Percentiles rank a stretch among this genome's conserved stretches.
Evolutionary conservation across 2,888 invertebrate species (phyloP).

Genomic region (Cataglyphis cursor): DNA sequence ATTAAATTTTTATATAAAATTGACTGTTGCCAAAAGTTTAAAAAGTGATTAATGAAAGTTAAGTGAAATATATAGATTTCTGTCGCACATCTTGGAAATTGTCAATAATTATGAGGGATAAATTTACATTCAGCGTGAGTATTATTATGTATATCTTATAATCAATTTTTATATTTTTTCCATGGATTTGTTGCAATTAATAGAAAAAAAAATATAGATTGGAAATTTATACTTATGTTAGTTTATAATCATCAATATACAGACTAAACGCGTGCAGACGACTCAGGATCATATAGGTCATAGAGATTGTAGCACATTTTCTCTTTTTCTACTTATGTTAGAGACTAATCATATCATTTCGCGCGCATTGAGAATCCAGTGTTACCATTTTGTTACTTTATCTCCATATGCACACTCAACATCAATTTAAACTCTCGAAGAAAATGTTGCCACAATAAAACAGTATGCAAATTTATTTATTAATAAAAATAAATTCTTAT

Average conservation of each 20-base stretch:
- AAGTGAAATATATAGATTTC: background rate
- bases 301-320: slow-evolving; percentile 23
- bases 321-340: slow-evolving; percentile 26
- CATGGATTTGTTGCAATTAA: background rate
- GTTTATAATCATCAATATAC: background rate
- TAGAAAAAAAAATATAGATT: background rate
- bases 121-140: slow-evolving; percentile 81
- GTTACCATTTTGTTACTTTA: background rate
- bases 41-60: background rate
- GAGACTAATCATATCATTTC: slow-evolving; percentile 14
- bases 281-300: background rate
- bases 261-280: background rate
- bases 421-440: background rate
- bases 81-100: background rate
- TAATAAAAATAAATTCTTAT: slow-evolving; percentile 22
- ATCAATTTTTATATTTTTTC: background rate
- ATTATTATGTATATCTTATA: background rate
- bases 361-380: background rate
- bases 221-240: background rate
- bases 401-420: background rate
- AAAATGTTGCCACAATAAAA: background rate
- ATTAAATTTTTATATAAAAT: background rate
- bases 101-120: slow-evolving; percentile 77
- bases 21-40: background rate
- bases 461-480: slow-evolving; percentile 2